Evolutionary conservation across 2,888 invertebrate genomes (phyloP), one percentile per base, ranked within the genome.

Genomic region (Gastrophysa polygoni): DNA sequence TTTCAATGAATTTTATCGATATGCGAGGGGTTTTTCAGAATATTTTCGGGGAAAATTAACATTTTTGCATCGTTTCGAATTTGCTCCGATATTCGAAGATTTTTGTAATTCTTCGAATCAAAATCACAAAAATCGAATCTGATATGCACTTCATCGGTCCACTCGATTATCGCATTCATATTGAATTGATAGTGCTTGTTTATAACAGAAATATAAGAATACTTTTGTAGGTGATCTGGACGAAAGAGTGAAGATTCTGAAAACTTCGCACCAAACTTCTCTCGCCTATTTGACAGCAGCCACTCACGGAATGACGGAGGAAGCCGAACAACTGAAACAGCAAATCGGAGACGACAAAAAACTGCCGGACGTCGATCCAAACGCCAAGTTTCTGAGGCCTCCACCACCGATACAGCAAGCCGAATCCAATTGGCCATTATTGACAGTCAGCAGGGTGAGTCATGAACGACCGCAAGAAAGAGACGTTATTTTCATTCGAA

Each of bases 401-500:
- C 96, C 97, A 0, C 88, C 92, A 16, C 98, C 98, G 0, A 90
- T 97, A 52, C 89, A 88, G 69, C 89, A 91, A 73, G 91, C 92
- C n/a, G 97, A 98, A 80, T 90, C 91, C 54, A 99, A 99, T 81
- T 99, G 99, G 99, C 99, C 99, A 0, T 82, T 97, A 8, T 83
- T 99, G 20, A 96, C 97, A 0, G 93, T 98, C 0, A 93, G 96
- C 1, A 90, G 91, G 82, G 87, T 86, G 71, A 80, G 72, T 68
- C n/a, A n/a, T n/a, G n/a, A n/a, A n/a, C n/a, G n/a, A n/a, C n/a
- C n/a, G n/a, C n/a, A n/a, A n/a, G n/a, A n/a, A n/a, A n/a, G n/a
- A n/a, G n/a, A n/a, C n/a, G n/a, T n/a, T n/a, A n/a, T n/a, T n/a
- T n/a, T n/a, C n/a, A n/a, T n/a, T n/a, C n/a, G n/a, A n/a, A n/a